These are phyloP conservation scores for Ceryle rudis DNA, from an alignment of 2,797 vertebrate species.

Conservation along the genomic window DNA sequence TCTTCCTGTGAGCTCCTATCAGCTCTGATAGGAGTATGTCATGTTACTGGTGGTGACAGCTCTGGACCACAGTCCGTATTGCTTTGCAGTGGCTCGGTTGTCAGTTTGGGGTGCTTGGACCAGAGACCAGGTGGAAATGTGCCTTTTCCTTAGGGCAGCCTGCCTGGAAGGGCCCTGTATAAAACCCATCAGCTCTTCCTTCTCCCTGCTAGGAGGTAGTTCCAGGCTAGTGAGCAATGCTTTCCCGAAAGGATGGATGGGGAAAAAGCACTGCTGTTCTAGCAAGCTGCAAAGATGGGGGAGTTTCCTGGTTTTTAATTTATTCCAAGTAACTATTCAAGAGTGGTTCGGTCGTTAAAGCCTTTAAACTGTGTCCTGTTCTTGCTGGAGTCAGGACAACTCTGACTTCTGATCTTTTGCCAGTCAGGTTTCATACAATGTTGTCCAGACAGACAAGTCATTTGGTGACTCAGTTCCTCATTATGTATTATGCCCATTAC, in stretches of 20 bases:
- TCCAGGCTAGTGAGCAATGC: background rate
- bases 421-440: background rate
- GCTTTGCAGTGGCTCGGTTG: background rate
- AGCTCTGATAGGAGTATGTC: accelerated
- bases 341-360: background rate
- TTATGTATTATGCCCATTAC: background rate
- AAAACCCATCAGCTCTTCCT: accelerated
- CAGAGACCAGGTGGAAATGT: background rate
- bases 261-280: background rate
- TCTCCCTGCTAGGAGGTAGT: background rate
- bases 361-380: background rate
- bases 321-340: background rate
- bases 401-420: background rate
- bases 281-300: background rate
- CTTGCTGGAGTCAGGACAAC: background rate
- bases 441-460: background rate
- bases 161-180: background rate
- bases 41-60: background rate
- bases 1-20: accelerated
- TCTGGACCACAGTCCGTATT: accelerated
- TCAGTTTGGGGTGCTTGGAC: background rate
- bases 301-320: background rate
- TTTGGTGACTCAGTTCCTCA: background rate
- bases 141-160: accelerated
- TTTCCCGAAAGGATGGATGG: background rate